Base-by-base conservation (phyloP, 2,113 vertebrate genomes). In the Oxyura jamaicensis region DNA sequence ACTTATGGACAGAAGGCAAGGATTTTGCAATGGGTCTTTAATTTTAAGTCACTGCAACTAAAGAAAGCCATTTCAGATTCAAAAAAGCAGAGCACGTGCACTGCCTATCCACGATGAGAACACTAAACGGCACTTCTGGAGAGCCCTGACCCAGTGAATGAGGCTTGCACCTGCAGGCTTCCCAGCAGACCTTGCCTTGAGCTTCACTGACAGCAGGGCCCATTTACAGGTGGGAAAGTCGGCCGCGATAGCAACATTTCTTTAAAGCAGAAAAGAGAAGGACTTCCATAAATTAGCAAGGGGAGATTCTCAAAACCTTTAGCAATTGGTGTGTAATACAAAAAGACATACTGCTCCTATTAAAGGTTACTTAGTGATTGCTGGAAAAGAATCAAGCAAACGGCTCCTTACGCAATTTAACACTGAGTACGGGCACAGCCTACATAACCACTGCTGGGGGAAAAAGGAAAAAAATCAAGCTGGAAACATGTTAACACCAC, bases 371-470 rank as follows among this genome's bases (percentile, higher is more conserved):
- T 29, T 22, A 22, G n/a, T 18, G 25, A 7, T 11, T 85, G 42
- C 82, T 68, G 0, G 48, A 1, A 28, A 52, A 35, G 13, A 83
- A 73, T 13, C 28, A 68, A 42, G 23, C 39, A 80, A 66, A 20
- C 67, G 74, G 59, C 46, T 69, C 63, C 44, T 31, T 4, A n/a
- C 14, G 18, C 35, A 65, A 22, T 35, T 76, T 21, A 63, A 39
- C 14, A 6, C 0, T 12, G 13, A 50, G 35, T 6, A 22, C 0
- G 0, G 3, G 21, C 29, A 18, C 14, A 36, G 46, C 2, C 5
- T 28, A 41, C 18, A 6, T 3, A 44, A 85, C 14, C 14, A 4
- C 29, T 4, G 1, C 25, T 21, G 33, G 26, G 28, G 46, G 46
- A 48, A 11, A 17, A 39, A 39, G 19, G 39, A 23, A 73, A 35